Percentiles rank a stretch among this genome's conserved stretches.
Evolutionary conservation across 2,113 vertebrate genomes (phyloP).

Genomic region (Triplophysa dalaica): DNA sequence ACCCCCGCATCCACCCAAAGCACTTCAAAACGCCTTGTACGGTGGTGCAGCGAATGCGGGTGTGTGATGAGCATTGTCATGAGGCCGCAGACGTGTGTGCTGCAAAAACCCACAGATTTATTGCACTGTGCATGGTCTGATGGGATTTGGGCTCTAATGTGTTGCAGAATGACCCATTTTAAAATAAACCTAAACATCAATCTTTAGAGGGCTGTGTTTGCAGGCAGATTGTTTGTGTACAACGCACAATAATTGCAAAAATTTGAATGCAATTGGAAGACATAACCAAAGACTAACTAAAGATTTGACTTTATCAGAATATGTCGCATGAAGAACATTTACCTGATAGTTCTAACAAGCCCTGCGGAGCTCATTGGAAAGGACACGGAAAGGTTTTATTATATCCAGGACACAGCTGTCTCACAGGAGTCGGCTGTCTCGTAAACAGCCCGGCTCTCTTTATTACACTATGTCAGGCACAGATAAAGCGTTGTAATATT

Average conservation of each 20-base stretch:
- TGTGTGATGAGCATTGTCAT: neutral
- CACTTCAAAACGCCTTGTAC: no score
- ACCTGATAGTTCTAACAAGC: neutral
- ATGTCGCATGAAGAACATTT: neutral
- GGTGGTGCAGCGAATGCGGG: neutral
- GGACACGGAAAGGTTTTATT: constrained; percentile 4
- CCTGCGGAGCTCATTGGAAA: neutral
- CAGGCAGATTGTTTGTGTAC: neutral
- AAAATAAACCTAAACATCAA: neutral
- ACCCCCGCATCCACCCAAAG: neutral
- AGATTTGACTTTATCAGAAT: neutral
- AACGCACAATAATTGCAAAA: no score
- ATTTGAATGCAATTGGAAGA: no score
- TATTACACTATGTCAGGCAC: constrained; percentile 22
- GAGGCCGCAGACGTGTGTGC: neutral
- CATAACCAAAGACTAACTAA: neutral
- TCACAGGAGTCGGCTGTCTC: neutral
- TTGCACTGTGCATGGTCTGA: constrained; percentile 5
- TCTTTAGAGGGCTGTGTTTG: constrained; percentile 12
- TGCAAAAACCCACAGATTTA: constrained; percentile 25
- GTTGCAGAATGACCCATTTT: constrained; percentile 8
- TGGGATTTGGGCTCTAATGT: constrained; percentile 4
- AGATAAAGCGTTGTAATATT: constrained; percentile 4
- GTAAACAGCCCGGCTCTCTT: constrained; percentile 6
- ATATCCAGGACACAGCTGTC: constrained; percentile 1